Percentiles rank a stretch among this genome's conserved stretches.
Evolutionary conservation across 2,797 vertebrate genomes (phyloP).

Genomic region (Neoniphon sammara): DNA sequence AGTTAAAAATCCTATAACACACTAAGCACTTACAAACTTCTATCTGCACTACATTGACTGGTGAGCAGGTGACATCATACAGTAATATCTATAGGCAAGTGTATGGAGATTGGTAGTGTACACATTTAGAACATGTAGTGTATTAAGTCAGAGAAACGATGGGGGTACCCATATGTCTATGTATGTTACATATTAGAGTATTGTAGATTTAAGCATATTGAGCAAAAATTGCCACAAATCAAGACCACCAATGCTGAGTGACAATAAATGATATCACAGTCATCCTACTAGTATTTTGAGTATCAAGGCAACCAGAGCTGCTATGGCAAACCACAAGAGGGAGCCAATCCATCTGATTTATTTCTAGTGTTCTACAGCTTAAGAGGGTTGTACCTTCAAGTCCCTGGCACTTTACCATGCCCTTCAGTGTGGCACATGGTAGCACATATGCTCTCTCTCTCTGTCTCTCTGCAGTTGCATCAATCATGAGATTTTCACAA

Average conservation of each 20-base stretch:
- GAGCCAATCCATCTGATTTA: slow-evolving; percentile 52
- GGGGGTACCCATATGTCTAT: slow-evolving; percentile 39
- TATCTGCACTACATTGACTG: slow-evolving; percentile 20
- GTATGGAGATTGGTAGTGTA: slow-evolving; percentile 53
- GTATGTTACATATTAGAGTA: slow-evolving; percentile 53
- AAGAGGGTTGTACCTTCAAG: slow-evolving; percentile 48
- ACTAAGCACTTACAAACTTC: slow-evolving; percentile 40
- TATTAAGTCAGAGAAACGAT: slow-evolving; percentile 34
- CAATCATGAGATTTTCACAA: slow-evolving; percentile 49
- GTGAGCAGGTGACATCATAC: slow-evolving; percentile 45
- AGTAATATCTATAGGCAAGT: slow-evolving; percentile 45
- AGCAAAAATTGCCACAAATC: slow-evolving; percentile 30
- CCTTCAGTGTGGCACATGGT: slow-evolving; percentile 62
- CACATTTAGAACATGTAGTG: slow-evolving; percentile 37
- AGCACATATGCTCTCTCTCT: slow-evolving; percentile 65
- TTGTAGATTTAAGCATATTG: slow-evolving; percentile 49
- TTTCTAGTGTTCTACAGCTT: slow-evolving; percentile 57
- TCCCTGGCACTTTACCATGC: slow-evolving; percentile 71
- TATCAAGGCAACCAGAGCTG: slow-evolving; percentile 63
- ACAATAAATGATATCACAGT: slow-evolving; percentile 35
- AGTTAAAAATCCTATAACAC: slow-evolving; percentile 38
- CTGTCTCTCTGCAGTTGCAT: slow-evolving; percentile 50
- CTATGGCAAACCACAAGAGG: slow-evolving; percentile 70
- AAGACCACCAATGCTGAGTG: slow-evolving; percentile 35
- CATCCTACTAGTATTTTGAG: slow-evolving; percentile 58